Evolutionary conservation across 92 coral and sea anemone genomes (phyloP).

Genomic region (Pocillopora meandrina): DNA sequence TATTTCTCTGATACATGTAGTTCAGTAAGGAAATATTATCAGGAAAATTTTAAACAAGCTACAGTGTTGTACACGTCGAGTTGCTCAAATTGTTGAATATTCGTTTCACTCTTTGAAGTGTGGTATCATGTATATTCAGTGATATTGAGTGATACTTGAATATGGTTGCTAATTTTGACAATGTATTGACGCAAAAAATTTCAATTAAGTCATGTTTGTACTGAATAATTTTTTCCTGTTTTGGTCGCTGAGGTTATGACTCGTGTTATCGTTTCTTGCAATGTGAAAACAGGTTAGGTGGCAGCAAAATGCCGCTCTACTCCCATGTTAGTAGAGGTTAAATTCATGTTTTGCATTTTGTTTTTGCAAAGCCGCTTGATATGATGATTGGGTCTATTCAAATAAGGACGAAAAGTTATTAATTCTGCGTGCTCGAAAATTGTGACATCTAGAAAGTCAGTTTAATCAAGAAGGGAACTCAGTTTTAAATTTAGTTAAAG

Average conservation of each 20-base stretch:
- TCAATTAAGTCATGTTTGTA: background rate
- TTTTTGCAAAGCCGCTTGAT: background rate
- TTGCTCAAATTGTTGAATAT: too few species aligned
- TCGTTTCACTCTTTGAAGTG: too few species aligned
- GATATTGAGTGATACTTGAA: too few species aligned
- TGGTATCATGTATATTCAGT: too few species aligned
- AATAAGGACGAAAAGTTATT: background rate
- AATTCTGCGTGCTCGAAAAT: background rate
- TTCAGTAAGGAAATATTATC: too few species aligned
- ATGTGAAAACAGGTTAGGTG: too few species aligned
- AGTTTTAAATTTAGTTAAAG: background rate
- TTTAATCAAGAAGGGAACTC: background rate
- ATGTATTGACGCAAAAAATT: background rate
- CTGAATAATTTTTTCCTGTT: background rate
- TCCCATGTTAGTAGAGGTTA: too few species aligned
- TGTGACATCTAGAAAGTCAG: background rate
- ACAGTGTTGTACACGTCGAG: too few species aligned
- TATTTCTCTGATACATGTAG: too few species aligned
- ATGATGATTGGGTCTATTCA: constrained; percentile 6
- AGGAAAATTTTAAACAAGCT: too few species aligned
- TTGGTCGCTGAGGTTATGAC: background rate
- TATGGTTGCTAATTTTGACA: background rate
- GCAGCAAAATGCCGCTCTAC: too few species aligned
- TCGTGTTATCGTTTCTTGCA: too few species aligned
- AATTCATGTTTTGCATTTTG: background rate